Evolutionary conservation across 2,113 vertebrate species (phyloP).

Genomic region (Enhydra lutris): DNA sequence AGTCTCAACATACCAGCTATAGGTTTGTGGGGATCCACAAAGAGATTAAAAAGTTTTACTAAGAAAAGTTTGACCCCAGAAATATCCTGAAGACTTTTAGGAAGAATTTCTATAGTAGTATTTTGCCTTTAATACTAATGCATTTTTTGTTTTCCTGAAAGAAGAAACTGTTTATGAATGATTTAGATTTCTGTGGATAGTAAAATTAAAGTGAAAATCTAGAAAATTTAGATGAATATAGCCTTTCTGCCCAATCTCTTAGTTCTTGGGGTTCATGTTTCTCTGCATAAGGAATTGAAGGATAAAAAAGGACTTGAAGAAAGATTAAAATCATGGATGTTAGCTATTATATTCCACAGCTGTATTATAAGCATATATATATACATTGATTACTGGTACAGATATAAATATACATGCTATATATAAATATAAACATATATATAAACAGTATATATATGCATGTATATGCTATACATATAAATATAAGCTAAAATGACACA

Average conservation of each 20-base stretch:
- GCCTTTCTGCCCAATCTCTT: conserved; percentile 30
- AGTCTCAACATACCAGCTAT: not conserved
- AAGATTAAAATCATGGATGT: conserved; percentile 38
- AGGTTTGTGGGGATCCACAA: not conserved
- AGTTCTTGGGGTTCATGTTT: conserved; percentile 19
- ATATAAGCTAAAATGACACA: not conserved
- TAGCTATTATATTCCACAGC: conserved; percentile 45
- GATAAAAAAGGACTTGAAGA: conserved; percentile 51
- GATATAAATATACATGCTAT: not conserved
- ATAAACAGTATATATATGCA: too few species aligned
- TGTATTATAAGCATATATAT: not conserved
- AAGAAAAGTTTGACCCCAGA: not conserved
- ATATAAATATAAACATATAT: too few species aligned
- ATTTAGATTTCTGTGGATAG: not conserved
- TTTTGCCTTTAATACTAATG: conserved; percentile 1
- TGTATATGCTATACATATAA: too few species aligned
- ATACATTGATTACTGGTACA: not conserved
- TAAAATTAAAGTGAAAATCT: conserved; percentile 19
- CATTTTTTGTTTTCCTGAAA: conserved; percentile 20
- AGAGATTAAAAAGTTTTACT: not conserved
- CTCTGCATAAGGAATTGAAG: conserved; percentile 51
- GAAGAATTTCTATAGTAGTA: not conserved
- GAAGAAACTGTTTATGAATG: not conserved
- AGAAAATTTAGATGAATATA: not conserved
- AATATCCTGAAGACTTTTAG: conserved; percentile 36